Percentiles rank a stretch among this genome's conserved stretches.
These are phyloP conservation scores for Falco naumanni DNA, from an alignment of 2,797 vertebrate genomes.

Conservation along the genomic window DNA sequence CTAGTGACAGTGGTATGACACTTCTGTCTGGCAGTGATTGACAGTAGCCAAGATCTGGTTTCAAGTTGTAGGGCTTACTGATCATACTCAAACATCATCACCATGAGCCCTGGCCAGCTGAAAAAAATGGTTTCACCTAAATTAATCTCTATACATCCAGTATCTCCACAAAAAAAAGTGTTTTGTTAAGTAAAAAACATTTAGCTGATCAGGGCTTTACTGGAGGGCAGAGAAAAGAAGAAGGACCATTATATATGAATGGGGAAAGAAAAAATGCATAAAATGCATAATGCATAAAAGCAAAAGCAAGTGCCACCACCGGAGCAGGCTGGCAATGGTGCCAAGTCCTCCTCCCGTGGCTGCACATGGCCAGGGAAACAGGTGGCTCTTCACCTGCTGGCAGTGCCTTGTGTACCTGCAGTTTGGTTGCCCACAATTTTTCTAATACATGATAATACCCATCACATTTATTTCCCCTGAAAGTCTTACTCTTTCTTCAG, in stretches of 20 bases:
- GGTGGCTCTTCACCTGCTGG: not conserved
- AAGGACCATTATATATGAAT: not conserved
- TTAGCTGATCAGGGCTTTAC: not conserved
- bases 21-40: not conserved
- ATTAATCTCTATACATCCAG: not conserved
- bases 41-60: not conserved
- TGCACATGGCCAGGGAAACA: not conserved
- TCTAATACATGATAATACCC: not conserved
- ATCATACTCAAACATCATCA: not conserved
- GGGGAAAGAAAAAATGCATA: not conserved
- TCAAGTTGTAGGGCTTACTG: not conserved
- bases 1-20: not conserved
- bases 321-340: not conserved
- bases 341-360: rapidly evolving
- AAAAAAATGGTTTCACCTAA: not conserved
- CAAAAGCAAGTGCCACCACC: not conserved
- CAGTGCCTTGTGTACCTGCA: rapidly evolving
- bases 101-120: not conserved
- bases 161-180: not conserved
- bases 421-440: not conserved
- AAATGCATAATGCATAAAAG: no score
- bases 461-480: not conserved
- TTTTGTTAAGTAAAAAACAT: not conserved
- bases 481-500: not conserved
- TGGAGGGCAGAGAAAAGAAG: not conserved